phyloP scores from a whole-genome alignment of 1,140 invertebrate genomes.

The Drosophila kikkawai region DNA sequence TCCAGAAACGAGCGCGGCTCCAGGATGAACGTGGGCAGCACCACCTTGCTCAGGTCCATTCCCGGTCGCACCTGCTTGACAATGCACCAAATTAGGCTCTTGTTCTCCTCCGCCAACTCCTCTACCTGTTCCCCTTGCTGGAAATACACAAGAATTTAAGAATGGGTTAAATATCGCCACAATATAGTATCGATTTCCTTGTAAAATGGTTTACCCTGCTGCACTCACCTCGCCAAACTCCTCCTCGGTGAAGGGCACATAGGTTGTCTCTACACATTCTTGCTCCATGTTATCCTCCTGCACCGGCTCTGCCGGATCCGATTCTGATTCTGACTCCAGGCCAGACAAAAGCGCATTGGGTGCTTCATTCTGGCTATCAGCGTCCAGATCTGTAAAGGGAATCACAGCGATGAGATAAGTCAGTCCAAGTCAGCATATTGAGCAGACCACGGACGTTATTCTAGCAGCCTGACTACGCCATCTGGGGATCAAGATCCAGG shows the following conservation, averaged over 20 bases:
- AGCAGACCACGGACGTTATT: constrained; percentile 10
- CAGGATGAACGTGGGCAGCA: constrained; percentile 95
- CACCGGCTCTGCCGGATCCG: constrained; percentile 61
- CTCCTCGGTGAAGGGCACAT: constrained; percentile 88
- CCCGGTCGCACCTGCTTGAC: constrained; percentile 97
- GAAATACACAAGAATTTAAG: background rate
- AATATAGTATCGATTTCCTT: too few species aligned
- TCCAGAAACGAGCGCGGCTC: constrained; percentile 97
- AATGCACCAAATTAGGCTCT: constrained; percentile 96
- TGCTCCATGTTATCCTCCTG: constrained; percentile 56
- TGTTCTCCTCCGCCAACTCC: constrained; percentile 97
- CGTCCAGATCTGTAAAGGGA: constrained; percentile 77
- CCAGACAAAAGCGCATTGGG: constrained; percentile 75
- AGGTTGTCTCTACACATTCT: constrained; percentile 87
- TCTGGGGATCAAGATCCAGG: background rate
- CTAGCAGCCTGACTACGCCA: constrained; percentile 17
- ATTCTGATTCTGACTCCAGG: constrained; percentile 75
- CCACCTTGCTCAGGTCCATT: constrained; percentile 98
- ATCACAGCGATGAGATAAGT: background rate
- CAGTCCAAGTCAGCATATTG: background rate
- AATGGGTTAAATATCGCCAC: too few species aligned
- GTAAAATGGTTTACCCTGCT: too few species aligned
- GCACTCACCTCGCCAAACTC: constrained; percentile 89
- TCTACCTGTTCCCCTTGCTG: constrained; percentile 95
- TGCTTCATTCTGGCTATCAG: constrained; percentile 82